Base-by-base conservation (phyloP, 2,888 invertebrate genomes). In the Nycteola revayana region DNA sequence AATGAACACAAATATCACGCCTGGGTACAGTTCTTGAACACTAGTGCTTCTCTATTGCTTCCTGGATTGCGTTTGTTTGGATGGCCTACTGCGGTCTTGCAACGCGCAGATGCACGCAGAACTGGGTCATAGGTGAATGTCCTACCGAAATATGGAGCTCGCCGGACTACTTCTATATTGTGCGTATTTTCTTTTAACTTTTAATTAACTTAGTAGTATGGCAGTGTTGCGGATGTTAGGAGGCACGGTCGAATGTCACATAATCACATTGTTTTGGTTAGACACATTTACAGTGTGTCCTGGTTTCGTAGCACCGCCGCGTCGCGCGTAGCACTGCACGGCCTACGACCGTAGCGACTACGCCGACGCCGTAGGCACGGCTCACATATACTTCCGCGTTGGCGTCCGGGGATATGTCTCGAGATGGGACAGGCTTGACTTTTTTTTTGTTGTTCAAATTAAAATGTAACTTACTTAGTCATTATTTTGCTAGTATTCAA, bases 1-100 rank as follows among this genome's bases (percentile, higher is more conserved):
- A 86, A 76, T 88, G 87, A 88, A 87, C 87, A 88, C 87, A 45
- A 55, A 46, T 84, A 84, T 84, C 84, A 85, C 84, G 37, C 32
- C 32, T 50, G 49, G 39, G 42, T 32, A 35, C 34, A 46, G 47
- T 54, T 39, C 41, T 65, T 71, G 75, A 75, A 75, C 75, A 74
- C 75, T 61, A 21, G 17, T 30, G 32, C 44, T 49, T 48, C n/a
- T 33, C 28, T 26, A 37, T 40, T 35, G 21, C 4, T 36, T 40
- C 28, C 42, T 36, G 26, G 36, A 14, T 53, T 21, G 21, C 21
- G 21, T 21, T 48, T 61, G 58, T 66, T 65, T 65, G 62, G 69
- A 33, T 45, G 26, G 37, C 23, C 60, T 47, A 63, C 59, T 75
- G 76, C 77, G 69, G 74, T 52, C 61, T 34, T 74, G 75, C 76